Percentiles rank a stretch among this genome's conserved stretches.
Conservation (phyloP, 1,140 invertebrate species). For the Dreissena rostriformis region DNA sequence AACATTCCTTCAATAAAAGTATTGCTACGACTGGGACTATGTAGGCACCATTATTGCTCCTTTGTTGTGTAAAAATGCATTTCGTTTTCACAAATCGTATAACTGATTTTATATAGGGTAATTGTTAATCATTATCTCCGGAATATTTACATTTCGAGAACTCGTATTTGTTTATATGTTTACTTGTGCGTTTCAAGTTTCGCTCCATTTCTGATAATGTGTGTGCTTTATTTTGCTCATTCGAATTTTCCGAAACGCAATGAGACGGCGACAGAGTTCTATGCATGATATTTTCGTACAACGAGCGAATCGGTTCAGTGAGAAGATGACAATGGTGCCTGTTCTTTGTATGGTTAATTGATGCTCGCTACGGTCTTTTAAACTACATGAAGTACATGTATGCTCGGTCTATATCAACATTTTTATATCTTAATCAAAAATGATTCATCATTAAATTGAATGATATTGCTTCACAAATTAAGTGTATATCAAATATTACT, state of each 20-base stretch:
- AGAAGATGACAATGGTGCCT: conserved; percentile 64
- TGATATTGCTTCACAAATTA: too few species aligned
- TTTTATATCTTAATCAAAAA: too few species aligned
- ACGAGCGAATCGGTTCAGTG: conserved; percentile 33
- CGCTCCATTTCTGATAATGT: conserved; percentile 62
- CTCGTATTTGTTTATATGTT: conserved; percentile 62
- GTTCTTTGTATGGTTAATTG: conserved; percentile 66
- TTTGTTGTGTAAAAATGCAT: conserved; percentile 62
- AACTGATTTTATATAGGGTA: conserved; percentile 12
- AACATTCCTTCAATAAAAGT: conserved; percentile 60
- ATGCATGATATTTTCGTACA: conserved; percentile 17
- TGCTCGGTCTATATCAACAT: too few species aligned
- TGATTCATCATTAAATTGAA: too few species aligned
- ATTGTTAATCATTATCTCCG: conserved; percentile 5
- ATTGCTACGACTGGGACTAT: conserved; percentile 29
- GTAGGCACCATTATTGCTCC: conserved; percentile 53
- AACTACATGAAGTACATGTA: too few species aligned
- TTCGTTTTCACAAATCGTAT: conserved; percentile 68
- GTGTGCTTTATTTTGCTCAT: conserved; percentile 60
- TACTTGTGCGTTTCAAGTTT: conserved; percentile 62
- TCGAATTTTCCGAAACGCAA: conserved; percentile 21
- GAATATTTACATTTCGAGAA: conserved; percentile 61
- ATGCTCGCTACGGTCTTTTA: conserved; percentile 66
- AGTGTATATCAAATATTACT: too few species aligned
- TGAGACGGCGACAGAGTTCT: conserved; percentile 13